These are phyloP conservation scores for Trichosurus vulpecula DNA, from an alignment of 2,797 vertebrate genomes.

Conservation along the genomic window DNA sequence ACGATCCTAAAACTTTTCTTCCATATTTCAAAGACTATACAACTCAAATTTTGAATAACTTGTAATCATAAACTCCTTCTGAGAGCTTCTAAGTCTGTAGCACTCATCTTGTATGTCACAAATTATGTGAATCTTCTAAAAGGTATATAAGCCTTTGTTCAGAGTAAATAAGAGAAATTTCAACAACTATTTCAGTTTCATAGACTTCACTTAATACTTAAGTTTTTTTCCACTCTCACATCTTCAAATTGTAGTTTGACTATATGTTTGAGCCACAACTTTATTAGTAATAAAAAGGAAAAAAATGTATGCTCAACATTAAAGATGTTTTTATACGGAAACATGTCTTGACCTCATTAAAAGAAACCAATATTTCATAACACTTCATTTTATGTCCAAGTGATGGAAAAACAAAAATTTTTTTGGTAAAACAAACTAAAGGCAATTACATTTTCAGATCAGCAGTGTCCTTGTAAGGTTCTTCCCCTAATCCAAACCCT, in stretches of 20 bases:
- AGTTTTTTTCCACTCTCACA: slow-evolving; percentile 61
- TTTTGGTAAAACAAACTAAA: slow-evolving; percentile 62
- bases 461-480: slow-evolving; percentile 70
- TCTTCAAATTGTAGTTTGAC: slow-evolving; percentile 61
- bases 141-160: slow-evolving; percentile 54
- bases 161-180: slow-evolving; percentile 43
- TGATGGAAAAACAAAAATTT: slow-evolving; percentile 64
- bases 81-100: slow-evolving; percentile 40
- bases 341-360: slow-evolving; percentile 75
- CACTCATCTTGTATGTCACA: slow-evolving; percentile 57
- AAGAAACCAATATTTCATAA: slow-evolving; percentile 73
- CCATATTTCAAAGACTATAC: slow-evolving; percentile 13
- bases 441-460: slow-evolving; percentile 77
- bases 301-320: slow-evolving; percentile 66
- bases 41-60: slow-evolving; percentile 50
- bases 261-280: slow-evolving; percentile 65
- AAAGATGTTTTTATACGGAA: slow-evolving; percentile 74
- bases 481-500: slow-evolving; percentile 73
- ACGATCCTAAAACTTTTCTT: slow-evolving; percentile 17
- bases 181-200: slow-evolving; percentile 62
- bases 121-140: slow-evolving; percentile 58
- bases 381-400: slow-evolving; percentile 62
- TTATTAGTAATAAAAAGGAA: slow-evolving; percentile 65
- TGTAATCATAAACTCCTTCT: slow-evolving; percentile 54
- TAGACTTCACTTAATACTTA: slow-evolving; percentile 65